A percentile compares a stretch with the other conserved stretches of the same genome.
Conservation (phyloP, 2,113 vertebrate genomes). For the Ia io region DNA sequence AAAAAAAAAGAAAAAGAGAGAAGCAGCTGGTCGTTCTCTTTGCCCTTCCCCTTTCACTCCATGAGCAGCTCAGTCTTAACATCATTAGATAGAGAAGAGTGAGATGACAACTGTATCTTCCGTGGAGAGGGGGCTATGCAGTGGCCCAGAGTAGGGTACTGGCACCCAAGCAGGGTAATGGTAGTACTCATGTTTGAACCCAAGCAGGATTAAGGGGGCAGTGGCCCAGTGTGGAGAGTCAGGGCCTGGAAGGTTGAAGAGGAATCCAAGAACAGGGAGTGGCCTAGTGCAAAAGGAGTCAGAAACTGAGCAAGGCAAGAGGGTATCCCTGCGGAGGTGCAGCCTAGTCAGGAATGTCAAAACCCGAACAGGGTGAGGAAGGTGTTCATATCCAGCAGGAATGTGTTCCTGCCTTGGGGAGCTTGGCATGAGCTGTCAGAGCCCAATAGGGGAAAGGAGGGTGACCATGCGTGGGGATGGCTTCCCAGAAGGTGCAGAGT, state of each 20-base stretch:
- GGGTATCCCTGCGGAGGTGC: background rate
- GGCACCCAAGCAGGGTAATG: background rate
- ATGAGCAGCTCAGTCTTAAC: background rate
- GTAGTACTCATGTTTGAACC: background rate
- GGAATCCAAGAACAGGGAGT: background rate
- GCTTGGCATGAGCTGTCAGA: background rate
- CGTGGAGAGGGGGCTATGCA: background rate
- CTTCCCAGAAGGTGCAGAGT: background rate
- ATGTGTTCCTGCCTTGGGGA: background rate
- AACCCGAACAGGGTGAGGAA: background rate
- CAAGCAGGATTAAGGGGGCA: background rate
- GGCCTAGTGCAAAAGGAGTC: background rate
- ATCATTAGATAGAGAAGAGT: background rate
- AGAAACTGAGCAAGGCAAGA: background rate
- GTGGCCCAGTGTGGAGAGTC: background rate
- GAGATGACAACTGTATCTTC: background rate
- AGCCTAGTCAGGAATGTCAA: background rate
- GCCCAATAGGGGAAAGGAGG: background rate
- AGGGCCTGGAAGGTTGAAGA: background rate
- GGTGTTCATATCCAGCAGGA: background rate
- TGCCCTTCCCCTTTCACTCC: background rate
- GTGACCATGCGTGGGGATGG: background rate
- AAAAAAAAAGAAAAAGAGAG: background rate
- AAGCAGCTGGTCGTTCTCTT: background rate
- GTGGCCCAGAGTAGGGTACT: background rate